Conservation (phyloP, 1,140 invertebrate species). For the Leptinotarsa lineolata region DNA sequence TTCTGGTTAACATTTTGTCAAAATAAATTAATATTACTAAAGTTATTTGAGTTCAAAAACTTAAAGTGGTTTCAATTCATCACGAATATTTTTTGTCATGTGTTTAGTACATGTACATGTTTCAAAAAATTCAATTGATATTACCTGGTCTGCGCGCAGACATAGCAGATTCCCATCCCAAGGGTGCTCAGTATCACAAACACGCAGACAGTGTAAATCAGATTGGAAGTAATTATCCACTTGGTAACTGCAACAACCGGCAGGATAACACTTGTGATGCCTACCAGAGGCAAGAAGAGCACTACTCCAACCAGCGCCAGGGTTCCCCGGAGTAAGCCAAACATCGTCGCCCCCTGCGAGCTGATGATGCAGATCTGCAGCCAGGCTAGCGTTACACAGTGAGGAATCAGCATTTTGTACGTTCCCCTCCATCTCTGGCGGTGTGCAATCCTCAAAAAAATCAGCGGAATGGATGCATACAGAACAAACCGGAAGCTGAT, state of each 20-base stretch:
- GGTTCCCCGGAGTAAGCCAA: constrained; percentile 75
- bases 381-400: constrained; percentile 86
- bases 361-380: constrained; percentile 80
- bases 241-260: constrained; percentile 74
- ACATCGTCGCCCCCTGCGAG: constrained; percentile 79
- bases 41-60: too few species aligned
- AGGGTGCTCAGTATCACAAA: constrained; percentile 62
- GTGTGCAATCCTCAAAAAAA: constrained; percentile 74
- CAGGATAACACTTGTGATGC: constrained; percentile 71
- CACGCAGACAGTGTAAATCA: constrained; percentile 63
- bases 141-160: constrained; percentile 62
- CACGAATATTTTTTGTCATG: too few species aligned
- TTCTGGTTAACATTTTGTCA: too few species aligned
- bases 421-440: constrained; percentile 76
- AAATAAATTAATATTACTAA: too few species aligned
- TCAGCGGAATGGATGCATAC: constrained; percentile 74
- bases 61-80: too few species aligned
- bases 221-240: constrained; percentile 68
- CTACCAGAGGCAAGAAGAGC: constrained; percentile 76
- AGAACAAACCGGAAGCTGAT: constrained; percentile 75
- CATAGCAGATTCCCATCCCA: constrained; percentile 65
- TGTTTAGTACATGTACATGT: too few species aligned
- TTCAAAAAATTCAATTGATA: too few species aligned
- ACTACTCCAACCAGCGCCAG: constrained; percentile 77
- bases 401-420: constrained; percentile 77